These are phyloP conservation scores for Eustalomyia histrio DNA, from an alignment of 2,888 invertebrate genomes.

Conservation along the genomic window DNA sequence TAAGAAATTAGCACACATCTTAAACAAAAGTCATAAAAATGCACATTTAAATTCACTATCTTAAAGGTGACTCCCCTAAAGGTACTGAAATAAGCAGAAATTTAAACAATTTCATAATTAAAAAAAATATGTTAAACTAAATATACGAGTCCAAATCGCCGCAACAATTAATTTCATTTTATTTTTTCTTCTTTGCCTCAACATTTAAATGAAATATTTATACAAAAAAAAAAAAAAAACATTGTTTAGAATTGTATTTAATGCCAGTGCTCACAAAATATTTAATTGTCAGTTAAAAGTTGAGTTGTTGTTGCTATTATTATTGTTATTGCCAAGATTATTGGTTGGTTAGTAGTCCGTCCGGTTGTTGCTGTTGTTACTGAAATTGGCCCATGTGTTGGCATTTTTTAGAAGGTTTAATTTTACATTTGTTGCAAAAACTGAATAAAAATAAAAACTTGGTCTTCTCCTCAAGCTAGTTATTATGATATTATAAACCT, in stretches of 20 bases:
- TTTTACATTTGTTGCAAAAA: slow-evolving; percentile 44
- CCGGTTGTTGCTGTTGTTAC: slow-evolving; percentile 11
- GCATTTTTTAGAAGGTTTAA: slow-evolving; percentile 38
- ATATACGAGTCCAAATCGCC: slow-evolving; percentile 58
- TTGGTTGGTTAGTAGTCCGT: slow-evolving; percentile 2
- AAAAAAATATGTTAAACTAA: slow-evolving; percentile 50
- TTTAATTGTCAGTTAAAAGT: slow-evolving; percentile 63
- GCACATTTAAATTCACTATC: slow-evolving; percentile 55
- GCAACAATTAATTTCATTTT: slow-evolving; percentile 61
- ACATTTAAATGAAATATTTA: not conserved
- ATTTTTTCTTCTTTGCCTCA: slow-evolving; percentile 1
- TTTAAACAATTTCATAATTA: slow-evolving; percentile 61
- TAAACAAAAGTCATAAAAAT: slow-evolving; percentile 60
- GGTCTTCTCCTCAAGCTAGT: slow-evolving; percentile 52
- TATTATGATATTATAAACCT: slow-evolving; percentile 62
- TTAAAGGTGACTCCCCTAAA: slow-evolving; percentile 23
- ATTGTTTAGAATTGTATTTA: slow-evolving; percentile 62
- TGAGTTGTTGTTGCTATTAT: slow-evolving; percentile 29
- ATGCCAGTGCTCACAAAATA: slow-evolving; percentile 53
- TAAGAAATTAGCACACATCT: slow-evolving; percentile 66
- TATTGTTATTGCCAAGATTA: slow-evolving; percentile 17
- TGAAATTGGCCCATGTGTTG: slow-evolving; percentile 7
- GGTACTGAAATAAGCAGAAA: slow-evolving; percentile 16
- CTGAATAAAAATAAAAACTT: too few relatives aligned
- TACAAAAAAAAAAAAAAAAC: not conserved